Conservation (phyloP, 2,888 invertebrate species). For the Leucophenga maculata region DNA sequence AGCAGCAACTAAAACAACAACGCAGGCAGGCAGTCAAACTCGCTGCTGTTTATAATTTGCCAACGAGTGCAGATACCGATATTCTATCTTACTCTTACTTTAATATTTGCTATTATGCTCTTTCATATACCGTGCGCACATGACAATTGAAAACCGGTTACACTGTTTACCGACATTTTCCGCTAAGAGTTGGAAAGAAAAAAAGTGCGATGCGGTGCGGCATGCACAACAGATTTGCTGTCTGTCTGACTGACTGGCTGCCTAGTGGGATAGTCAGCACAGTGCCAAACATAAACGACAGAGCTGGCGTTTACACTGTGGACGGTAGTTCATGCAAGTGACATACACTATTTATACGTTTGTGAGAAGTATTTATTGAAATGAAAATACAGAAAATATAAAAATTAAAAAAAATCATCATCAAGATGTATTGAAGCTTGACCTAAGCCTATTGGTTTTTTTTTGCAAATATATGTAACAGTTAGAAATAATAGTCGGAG, state of each 20-base stretch:
- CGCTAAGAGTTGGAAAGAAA: slow-evolving; percentile 38
- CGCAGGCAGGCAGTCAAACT: slow-evolving; percentile 9
- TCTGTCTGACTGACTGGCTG: background rate
- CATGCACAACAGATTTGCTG: background rate
- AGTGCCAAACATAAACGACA: background rate
- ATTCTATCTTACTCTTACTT: slow-evolving; percentile 26
- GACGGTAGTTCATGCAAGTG: too few relatives aligned
- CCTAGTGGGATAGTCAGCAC: background rate
- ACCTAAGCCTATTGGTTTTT: too few relatives aligned
- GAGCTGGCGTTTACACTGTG: too few relatives aligned
- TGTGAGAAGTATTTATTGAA: too few relatives aligned
- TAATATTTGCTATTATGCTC: slow-evolving; percentile 5
- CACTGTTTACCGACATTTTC: slow-evolving; percentile 66
- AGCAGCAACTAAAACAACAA: slow-evolving; percentile 33
- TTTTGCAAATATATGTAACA: too few relatives aligned
- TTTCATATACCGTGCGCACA: slow-evolving; percentile 9
- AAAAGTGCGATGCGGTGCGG: slow-evolving; percentile 9
- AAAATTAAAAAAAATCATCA: too few relatives aligned
- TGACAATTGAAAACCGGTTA: slow-evolving; percentile 59
- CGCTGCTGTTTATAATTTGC: background rate
- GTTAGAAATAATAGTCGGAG: too few relatives aligned
- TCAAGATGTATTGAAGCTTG: too few relatives aligned
- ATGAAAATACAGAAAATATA: too few relatives aligned
- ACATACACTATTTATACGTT: too few relatives aligned
- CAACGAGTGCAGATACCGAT: background rate